phyloP scores from a whole-genome alignment of 2,888 invertebrate genomes.

The Harpalus rubripes region DNA sequence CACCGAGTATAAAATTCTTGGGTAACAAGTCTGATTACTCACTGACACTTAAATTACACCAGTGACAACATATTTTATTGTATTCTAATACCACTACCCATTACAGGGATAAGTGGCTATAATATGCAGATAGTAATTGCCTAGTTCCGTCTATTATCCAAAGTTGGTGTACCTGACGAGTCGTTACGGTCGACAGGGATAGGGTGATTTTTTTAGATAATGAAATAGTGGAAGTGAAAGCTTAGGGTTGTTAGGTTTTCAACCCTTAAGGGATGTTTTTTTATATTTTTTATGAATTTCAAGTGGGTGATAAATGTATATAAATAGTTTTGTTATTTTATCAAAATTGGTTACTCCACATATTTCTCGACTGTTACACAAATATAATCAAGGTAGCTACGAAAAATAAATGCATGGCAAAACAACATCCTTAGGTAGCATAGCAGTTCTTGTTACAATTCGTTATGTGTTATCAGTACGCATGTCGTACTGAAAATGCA shows the following conservation, averaged over 20 bases:
- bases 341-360: too few relatives aligned
- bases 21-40: conserved; percentile 2
- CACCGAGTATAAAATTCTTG: not conserved
- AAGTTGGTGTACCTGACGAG: conserved; percentile 35
- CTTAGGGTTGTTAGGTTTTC: too few relatives aligned
- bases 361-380: too few relatives aligned
- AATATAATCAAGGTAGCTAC: too few relatives aligned
- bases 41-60: conserved; percentile 45
- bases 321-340: too few relatives aligned
- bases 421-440: too few relatives aligned
- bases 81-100: conserved; percentile 73
- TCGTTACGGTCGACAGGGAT: conserved; percentile 22
- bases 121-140: conserved; percentile 55
- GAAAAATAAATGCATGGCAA: too few relatives aligned
- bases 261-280: not conserved
- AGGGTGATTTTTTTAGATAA: conserved; percentile 35
- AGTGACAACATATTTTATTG: conserved; percentile 70
- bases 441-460: too few relatives aligned
- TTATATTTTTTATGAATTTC: conserved; percentile 1
- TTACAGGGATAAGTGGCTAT: conserved; percentile 71
- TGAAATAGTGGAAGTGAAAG: conserved; percentile 15
- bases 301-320: not conserved
- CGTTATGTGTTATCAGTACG: too few relatives aligned
- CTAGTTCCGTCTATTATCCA: conserved; percentile 55
- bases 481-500: too few relatives aligned